These are phyloP conservation scores for Urophycis tenuis DNA, from an alignment of 2,797 vertebrate species.

Conservation along the genomic window DNA sequence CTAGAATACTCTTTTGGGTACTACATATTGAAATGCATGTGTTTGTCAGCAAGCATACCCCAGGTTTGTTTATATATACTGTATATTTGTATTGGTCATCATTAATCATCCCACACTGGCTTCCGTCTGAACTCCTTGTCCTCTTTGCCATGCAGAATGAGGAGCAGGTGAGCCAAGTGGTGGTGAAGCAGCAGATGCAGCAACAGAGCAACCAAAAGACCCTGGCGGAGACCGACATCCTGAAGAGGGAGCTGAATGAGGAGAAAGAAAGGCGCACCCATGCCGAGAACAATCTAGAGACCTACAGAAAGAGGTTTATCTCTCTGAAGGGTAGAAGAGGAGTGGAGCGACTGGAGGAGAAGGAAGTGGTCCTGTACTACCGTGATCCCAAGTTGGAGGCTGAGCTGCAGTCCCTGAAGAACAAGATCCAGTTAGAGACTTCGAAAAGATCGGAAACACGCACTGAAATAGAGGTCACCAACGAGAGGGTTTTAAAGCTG, in stretches of 20 bases:
- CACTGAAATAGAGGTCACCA: constrained; percentile 69
- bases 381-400: constrained; percentile 81
- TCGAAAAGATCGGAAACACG: constrained; percentile 63
- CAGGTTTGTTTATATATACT: neutral
- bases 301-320: constrained; percentile 72
- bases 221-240: constrained; percentile 56
- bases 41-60: neutral
- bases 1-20: neutral
- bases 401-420: constrained; percentile 62
- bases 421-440: constrained; percentile 70
- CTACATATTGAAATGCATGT: no score
- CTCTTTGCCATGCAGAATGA: constrained; percentile 72
- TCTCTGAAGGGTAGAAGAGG: constrained; percentile 82
- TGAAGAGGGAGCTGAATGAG: constrained; percentile 76
- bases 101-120: neutral
- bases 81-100: neutral
- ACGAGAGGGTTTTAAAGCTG: constrained; percentile 67
- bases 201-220: constrained; percentile 59
- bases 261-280: constrained; percentile 71
- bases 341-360: constrained; percentile 87
- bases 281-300: constrained; percentile 74
- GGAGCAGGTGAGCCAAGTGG: constrained; percentile 69
- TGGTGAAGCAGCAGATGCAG: constrained; percentile 61
- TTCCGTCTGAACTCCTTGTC: neutral
- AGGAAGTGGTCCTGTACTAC: constrained; percentile 86